Evolutionary conservation across 2,113 vertebrate genomes (phyloP), one percentile per base, ranked within the genome.

Genomic region (Delphinus delphis): DNA sequence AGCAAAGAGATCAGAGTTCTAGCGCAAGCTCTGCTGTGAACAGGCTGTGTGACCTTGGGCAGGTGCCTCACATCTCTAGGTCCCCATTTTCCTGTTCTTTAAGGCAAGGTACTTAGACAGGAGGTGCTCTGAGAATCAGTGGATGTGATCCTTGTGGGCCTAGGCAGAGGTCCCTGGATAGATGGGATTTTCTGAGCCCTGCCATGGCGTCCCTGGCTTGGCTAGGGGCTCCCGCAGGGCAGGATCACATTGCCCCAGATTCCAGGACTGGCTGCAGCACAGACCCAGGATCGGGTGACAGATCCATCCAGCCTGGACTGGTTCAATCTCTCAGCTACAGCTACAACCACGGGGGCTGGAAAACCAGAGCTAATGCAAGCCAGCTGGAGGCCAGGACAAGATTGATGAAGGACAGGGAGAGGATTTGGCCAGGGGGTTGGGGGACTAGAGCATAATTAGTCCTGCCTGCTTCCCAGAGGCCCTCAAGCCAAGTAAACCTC

Each of bases 281-380:
- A 99, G 99, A 98, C 98, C 98, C 98, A 97, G 98, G 82, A 98
- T 99, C 98, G 96, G 98, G 99, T 99, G 99, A 99, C 99, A 99
- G 99, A 99, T 99, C 98, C 98, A 98, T 98, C 98, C 99, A 99
- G 99, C 98, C 99, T 99, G 99, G 98, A 98, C 98, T 20, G 96
- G 98, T 96, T 98, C 97, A 98, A 84, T 55, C 93, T 85, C 90
- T 93, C 50, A 76, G 97, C 98, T 98, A 98, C 97, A 99, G 98
- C 98, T 96, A 0, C 93, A 92, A 83, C 98, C 97, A 85, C 98
- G 98, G 97, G 97, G 97, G 98, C 98, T 98, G 98, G 97, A 98
- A 99, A 99, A 99, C 98, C 99, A 99, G 98, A 99, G 98, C 99
- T 99, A 99, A 99, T 99, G 98, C 98, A 98, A 99, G 99, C 99